Evolutionary conservation across 1,140 invertebrate species (phyloP), one percentile per base, ranked within the genome.

Genomic region (Bombus confusus): DNA sequence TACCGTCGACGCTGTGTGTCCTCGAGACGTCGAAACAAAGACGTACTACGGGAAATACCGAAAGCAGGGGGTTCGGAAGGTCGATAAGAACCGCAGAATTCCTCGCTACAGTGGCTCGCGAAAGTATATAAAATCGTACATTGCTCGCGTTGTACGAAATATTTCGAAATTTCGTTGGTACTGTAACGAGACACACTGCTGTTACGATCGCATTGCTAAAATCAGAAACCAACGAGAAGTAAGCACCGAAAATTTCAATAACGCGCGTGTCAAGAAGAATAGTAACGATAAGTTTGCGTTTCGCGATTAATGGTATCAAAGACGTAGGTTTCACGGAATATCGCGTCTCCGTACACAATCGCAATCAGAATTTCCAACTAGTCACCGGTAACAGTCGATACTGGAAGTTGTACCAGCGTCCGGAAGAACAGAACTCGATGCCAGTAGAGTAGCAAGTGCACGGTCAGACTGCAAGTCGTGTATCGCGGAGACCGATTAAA

Each of bases 1-100:
- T 52, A 22, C 64, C 10, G n/a, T 39, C 37, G 34, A 31, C 52
- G 0, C 22, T 9, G 22, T 37, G 52, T 59, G 28, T 52, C 47
- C 47, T 52, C 13, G 34, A 71, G 28, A 10, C 13, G 28, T 22
- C n/a, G 80, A 83, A 52, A 73, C 34, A 71, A 28, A 82, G 80
- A 75, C 43, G 39, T 43, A 59, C 34, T 13, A 22, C 47, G 47
- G 5, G 22, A 66, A 80, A 80, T 71, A 80, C 22, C 10, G 39
- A 34, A 37, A 31, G 34, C 9, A 12, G 18, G 9, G 1, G 66
- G 34, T 47, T 39, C n/a, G 28, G 0, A 18, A 15, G 34, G 13
- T 80, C 64, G 62, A 52, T 31, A 62, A 8, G 43, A 43, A 43
- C 62, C 64, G 25, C 77, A 9, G 5, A 13, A 43, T 28, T 10